These are phyloP conservation scores for Stenchaetothrips biformis DNA, from an alignment of 2,888 invertebrate genomes.

Conservation along the genomic window DNA sequence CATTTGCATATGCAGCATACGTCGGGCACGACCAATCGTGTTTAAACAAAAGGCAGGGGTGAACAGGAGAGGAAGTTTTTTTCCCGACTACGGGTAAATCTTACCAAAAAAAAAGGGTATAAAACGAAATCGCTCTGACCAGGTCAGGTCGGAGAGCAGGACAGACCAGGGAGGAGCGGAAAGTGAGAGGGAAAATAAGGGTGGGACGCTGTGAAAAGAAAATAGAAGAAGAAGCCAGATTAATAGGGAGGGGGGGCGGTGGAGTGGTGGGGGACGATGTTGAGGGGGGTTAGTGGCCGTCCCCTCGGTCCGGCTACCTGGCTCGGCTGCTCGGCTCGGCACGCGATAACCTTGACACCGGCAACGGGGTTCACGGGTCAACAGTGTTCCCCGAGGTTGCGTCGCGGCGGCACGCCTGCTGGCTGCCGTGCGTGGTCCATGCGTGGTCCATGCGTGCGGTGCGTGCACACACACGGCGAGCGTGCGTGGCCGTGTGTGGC, in stretches of 20 bases:
- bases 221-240: not conserved
- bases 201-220: constrained; percentile 3
- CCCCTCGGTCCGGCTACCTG: constrained; percentile 3
- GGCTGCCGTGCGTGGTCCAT: not conserved
- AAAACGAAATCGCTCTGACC: not conserved
- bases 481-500: not conserved
- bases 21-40: not conserved
- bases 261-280: not conserved
- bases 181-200: constrained; percentile 18
- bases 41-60: constrained; percentile 12
- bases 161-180: not conserved
- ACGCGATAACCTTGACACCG: constrained; percentile 15
- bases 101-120: not conserved
- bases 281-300: constrained; percentile 19
- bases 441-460: not conserved
- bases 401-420: not conserved
- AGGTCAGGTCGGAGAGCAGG: not conserved
- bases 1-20: not conserved
- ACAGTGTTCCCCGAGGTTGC: constrained; percentile 1
- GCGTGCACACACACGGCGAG: not conserved
- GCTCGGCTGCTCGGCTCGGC: not conserved
- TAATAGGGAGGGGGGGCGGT: not conserved
- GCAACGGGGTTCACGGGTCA: not conserved
- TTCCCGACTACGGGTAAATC: not conserved
- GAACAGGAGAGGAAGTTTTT: not conserved